phyloP scores from a whole-genome alignment of 1,140 invertebrate genomes.

The Branchinecta lindahli region DNA sequence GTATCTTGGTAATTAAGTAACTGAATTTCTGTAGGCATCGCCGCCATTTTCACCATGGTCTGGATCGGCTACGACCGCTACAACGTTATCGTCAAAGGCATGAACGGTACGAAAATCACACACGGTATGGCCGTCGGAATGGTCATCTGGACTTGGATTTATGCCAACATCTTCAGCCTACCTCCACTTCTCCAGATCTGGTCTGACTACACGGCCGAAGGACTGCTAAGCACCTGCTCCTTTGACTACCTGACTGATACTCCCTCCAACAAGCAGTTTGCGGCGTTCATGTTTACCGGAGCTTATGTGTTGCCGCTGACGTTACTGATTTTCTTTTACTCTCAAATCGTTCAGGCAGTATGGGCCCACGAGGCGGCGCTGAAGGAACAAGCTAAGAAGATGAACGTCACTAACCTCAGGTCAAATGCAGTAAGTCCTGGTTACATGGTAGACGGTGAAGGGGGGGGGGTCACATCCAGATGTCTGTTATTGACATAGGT shows the following conservation, averaged over 20 bases:
- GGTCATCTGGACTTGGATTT: slow-evolving; percentile 51
- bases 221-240: slow-evolving; percentile 68
- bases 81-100: slow-evolving; percentile 60
- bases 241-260: slow-evolving; percentile 61
- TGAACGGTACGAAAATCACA: slow-evolving; percentile 18
- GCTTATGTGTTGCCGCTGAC: slow-evolving; percentile 53
- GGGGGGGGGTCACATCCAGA: too few relatives aligned
- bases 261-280: slow-evolving; percentile 42
- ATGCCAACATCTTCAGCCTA: slow-evolving; percentile 48
- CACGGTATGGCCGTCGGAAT: slow-evolving; percentile 47
- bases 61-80: slow-evolving; percentile 61
- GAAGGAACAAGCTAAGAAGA: slow-evolving; percentile 66
- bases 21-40: not conserved
- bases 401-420: slow-evolving; percentile 61
- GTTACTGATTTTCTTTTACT: slow-evolving; percentile 58
- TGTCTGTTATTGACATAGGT: too few relatives aligned
- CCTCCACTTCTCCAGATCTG: slow-evolving; percentile 55
- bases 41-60: slow-evolving; percentile 30
- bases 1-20: too few relatives aligned
- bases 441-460: too few relatives aligned
- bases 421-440: slow-evolving; percentile 35
- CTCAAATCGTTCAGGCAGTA: slow-evolving; percentile 59
- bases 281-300: slow-evolving; percentile 49
- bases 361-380: slow-evolving; percentile 61
- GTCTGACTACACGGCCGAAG: slow-evolving; percentile 70